Evolutionary conservation across 1,140 invertebrate genomes (phyloP).

Genomic region (Papilio machaon): DNA sequence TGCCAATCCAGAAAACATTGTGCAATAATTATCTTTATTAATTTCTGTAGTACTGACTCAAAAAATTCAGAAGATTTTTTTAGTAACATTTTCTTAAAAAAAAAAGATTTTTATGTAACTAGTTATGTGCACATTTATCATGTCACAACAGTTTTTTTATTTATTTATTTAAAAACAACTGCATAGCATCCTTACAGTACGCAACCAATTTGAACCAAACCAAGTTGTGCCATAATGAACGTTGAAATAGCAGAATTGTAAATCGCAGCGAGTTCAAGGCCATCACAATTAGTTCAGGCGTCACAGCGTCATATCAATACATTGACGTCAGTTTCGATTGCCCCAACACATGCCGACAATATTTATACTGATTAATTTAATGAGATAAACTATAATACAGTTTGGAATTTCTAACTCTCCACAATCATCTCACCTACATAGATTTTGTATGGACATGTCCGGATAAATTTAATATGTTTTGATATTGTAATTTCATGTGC

Average conservation of each 20-base stretch:
- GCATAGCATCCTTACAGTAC: too few species aligned
- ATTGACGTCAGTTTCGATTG: constrained; percentile 43
- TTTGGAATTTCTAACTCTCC: constrained; percentile 19
- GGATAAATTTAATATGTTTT: background rate
- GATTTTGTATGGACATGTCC: constrained; percentile 28
- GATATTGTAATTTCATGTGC: background rate
- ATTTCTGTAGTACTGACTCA: background rate
- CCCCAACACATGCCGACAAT: constrained; percentile 34
- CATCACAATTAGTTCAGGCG: constrained; percentile 47
- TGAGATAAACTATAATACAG: constrained; percentile 32
- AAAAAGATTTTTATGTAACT: too few species aligned
- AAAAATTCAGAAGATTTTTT: too few species aligned
- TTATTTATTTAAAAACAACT: too few species aligned
- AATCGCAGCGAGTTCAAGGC: background rate
- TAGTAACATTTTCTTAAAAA: too few species aligned
- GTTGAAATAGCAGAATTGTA: background rate
- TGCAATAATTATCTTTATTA: background rate
- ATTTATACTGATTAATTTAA: constrained; percentile 39
- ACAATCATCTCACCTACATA: constrained; percentile 8
- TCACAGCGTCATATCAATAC: constrained; percentile 46
- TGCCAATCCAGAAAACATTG: too few species aligned
- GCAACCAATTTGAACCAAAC: too few species aligned
- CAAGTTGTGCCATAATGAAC: background rate
- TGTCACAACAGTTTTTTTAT: too few species aligned
- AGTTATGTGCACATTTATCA: too few species aligned